Evolutionary conservation across 2,797 vertebrate species (phyloP).

Genomic region (Tarsius wallacei): DNA sequence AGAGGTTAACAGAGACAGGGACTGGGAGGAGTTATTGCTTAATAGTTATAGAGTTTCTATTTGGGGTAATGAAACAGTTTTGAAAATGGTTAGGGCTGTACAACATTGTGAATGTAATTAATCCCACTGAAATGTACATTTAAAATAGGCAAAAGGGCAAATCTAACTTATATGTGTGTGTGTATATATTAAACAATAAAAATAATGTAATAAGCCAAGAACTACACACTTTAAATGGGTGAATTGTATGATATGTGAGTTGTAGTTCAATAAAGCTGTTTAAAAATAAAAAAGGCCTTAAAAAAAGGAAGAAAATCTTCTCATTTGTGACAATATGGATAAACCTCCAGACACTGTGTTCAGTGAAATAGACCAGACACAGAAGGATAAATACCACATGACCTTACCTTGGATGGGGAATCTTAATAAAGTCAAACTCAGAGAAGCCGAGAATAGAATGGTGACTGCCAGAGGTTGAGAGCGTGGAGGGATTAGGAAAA

Average conservation of each 20-base stretch:
- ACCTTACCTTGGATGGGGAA: neutral
- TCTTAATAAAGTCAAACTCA: neutral
- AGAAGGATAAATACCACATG: neutral
- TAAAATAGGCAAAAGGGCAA: neutral
- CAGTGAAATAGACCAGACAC: neutral
- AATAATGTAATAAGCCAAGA: slow-evolving; percentile 8
- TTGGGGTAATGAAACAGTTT: neutral
- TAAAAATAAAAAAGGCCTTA: neutral
- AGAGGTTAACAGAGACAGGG: neutral
- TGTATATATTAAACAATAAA: neutral
- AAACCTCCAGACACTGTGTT: neutral
- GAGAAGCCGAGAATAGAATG: neutral
- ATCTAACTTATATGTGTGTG: neutral
- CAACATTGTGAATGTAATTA: neutral
- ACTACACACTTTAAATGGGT: neutral
- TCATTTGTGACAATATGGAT: neutral
- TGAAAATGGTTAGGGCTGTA: neutral
- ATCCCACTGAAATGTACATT: neutral
- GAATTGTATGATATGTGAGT: neutral
- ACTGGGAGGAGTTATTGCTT: neutral
- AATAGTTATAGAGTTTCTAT: neutral
- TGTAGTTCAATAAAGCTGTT: neutral
- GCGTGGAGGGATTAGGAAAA: neutral
- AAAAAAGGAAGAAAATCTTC: neutral
- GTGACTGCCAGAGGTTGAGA: neutral